Evolutionary conservation across 1,140 invertebrate genomes (phyloP), one percentile per base, ranked within the genome.

Genomic region (Chelonus insularis): DNA sequence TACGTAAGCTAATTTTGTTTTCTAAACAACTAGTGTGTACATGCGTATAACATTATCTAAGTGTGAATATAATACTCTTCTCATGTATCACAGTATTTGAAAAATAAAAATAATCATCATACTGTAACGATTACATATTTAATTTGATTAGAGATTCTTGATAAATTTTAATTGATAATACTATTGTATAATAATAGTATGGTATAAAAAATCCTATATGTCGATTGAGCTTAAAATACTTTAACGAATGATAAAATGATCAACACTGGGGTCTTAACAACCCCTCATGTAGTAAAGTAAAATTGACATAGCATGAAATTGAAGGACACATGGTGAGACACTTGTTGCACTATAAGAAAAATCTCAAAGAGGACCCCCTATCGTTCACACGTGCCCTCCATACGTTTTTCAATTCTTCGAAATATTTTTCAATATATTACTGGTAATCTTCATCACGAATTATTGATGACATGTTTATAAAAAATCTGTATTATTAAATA

Each of bases 271-370:
- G n/a, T n/a, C n/a, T n/a, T n/a, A n/a, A n/a, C n/a, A n/a, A n/a
- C n/a, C n/a, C n/a, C n/a, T n/a, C n/a, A n/a, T n/a, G n/a, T n/a
- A n/a, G n/a, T n/a, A n/a, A n/a, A n/a, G n/a, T n/a, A n/a, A n/a
- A n/a, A n/a, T n/a, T n/a, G n/a, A n/a, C n/a, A n/a, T n/a, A n/a
- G n/a, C n/a, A n/a, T n/a, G n/a, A n/a, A n/a, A n/a, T n/a, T n/a
- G n/a, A 59, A 43, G 54, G 12, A 68, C 74, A 77, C 70, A 73
- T 75, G 75, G 58, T 56, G 68, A 63, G 66, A 77, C 76, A 76
- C 76, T 78, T 78, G 75, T 77, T 77, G 76, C 74, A 67, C 54
- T 52, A 41, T 65, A 48, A 47, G 72, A 73, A 70, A 76, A 63
- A n/a, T 58, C 66, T 62, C n/a, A n/a, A n/a, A n/a, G 56, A 62